Conservation (phyloP, 2,113 vertebrate species). For the Chelonoidis abingdonii region DNA sequence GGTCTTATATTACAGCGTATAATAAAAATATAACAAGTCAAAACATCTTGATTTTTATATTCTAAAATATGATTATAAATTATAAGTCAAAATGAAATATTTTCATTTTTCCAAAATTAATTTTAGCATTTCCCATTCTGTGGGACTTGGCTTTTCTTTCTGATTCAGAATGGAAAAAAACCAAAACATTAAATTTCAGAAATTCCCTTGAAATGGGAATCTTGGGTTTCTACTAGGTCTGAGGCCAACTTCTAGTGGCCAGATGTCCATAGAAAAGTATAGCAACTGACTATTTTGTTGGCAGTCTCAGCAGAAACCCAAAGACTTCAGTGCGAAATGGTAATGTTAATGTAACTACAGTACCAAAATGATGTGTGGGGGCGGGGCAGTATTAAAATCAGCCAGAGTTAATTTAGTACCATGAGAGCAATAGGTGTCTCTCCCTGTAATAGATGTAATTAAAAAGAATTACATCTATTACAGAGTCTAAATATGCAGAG, state of each 20-base stretch:
- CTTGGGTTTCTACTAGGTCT: background rate
- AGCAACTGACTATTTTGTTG: background rate
- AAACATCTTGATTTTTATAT: background rate
- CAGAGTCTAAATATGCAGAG: background rate
- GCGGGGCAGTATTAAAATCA: slow-evolving; percentile 41
- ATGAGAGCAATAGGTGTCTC: background rate
- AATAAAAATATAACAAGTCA: background rate
- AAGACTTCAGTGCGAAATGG: slow-evolving; percentile 54
- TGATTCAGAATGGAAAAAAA: background rate
- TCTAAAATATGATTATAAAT: background rate
- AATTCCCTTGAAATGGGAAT: background rate
- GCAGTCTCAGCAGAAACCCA: slow-evolving; percentile 57
- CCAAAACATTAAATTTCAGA: background rate
- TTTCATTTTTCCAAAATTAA: background rate
- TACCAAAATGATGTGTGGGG: slow-evolving; percentile 34
- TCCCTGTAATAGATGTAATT: too few species aligned
- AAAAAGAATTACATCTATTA: background rate
- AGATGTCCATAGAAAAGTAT: background rate
- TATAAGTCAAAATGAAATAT: background rate
- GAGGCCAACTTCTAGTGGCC: background rate
- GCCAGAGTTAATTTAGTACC: background rate
- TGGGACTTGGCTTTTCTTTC: background rate
- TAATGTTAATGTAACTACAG: slow-evolving; percentile 70
- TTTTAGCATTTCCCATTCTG: background rate
- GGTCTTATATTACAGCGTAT: background rate